Evolutionary conservation across 2,797 vertebrate genomes (phyloP), one percentile per base, ranked within the genome.

Genomic region (Parotocinclus haroldoi): DNA sequence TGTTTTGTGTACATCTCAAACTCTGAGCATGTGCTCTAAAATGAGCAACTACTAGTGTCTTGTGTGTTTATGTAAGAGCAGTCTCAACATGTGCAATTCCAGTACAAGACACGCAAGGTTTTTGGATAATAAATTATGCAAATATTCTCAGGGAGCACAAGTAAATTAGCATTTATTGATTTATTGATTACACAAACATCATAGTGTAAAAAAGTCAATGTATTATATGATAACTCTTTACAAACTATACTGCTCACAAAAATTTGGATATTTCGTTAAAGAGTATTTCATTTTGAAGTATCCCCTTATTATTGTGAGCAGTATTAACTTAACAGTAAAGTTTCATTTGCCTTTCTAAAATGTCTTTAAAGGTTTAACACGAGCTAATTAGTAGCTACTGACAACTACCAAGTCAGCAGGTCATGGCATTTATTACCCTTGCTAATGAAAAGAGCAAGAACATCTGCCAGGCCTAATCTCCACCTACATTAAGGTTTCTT

Each of bases 401-500:
- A 58, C 69, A 61, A 75, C 51, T 10, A 42, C 74, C 54, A 16
- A 40, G 63, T 78, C 73, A 80, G 76, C 77, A 74, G 55, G 71
- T 70, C 66, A 69, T 73, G 68, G 53, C 62, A 70, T 76, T 79
- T 73, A 80, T 82, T 76, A 77, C 64, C 75, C 77, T 73, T 66
- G 72, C 77, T 83, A 83, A 82, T 83, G 66, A 77, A 61, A 58
- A 71, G 71, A 61, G 66, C 73, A 53, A 49, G 66, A 84, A 78
- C 80, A 82, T 82, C 81, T 77, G 80, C 76, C 70, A 68, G 56
- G 57, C 71, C 45, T 71, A 39, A 66, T 80, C 69, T 58, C 49
- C 71, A 69, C 73, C 68, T 70, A 62, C 75, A 75, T 58, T 50
- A 59, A 7, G n/a, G 69, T 39, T 72, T 65, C 57, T 46, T 42